Conservation (phyloP, 2,888 invertebrate genomes). For the Synanthedon tipuliformis region DNA sequence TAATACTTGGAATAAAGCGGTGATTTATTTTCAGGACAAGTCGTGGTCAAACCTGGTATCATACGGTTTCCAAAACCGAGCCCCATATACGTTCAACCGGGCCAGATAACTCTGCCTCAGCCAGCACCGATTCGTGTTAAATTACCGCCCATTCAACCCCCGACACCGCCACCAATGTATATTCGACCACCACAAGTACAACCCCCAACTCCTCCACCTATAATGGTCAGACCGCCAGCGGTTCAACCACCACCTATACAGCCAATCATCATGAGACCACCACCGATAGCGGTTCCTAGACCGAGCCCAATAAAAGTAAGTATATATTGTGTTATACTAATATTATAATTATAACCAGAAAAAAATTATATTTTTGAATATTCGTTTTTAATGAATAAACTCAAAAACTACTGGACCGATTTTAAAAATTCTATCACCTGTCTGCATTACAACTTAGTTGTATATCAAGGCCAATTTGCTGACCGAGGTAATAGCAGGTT, state of each 20-base stretch:
- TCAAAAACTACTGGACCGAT: too few relatives aligned
- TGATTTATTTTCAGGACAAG: slow-evolving; percentile 22
- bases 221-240: slow-evolving; percentile 32
- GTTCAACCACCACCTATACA: slow-evolving; percentile 30
- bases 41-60: slow-evolving; percentile 39
- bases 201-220: slow-evolving; percentile 13
- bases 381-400: too few relatives aligned
- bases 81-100: slow-evolving; percentile 36
- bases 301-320: slow-evolving; percentile 33
- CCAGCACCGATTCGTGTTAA: slow-evolving; percentile 32
- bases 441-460: too few relatives aligned
- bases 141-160: slow-evolving; percentile 31
- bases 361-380: too few relatives aligned
- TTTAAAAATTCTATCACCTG: too few relatives aligned
- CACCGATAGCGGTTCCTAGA: slow-evolving; percentile 29
- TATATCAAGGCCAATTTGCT: too few relatives aligned
- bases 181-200: slow-evolving; percentile 6
- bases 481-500: too few relatives aligned
- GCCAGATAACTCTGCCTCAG: slow-evolving; percentile 30
- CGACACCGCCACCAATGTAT: slow-evolving; percentile 16
- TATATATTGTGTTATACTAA: background rate
- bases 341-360: too few relatives aligned
- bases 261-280: slow-evolving; percentile 36
- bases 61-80: slow-evolving; percentile 32
- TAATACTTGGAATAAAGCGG: background rate